Base-by-base conservation (phyloP, 2,888 invertebrate species). In the Meliscaeva auricollis region DNA sequence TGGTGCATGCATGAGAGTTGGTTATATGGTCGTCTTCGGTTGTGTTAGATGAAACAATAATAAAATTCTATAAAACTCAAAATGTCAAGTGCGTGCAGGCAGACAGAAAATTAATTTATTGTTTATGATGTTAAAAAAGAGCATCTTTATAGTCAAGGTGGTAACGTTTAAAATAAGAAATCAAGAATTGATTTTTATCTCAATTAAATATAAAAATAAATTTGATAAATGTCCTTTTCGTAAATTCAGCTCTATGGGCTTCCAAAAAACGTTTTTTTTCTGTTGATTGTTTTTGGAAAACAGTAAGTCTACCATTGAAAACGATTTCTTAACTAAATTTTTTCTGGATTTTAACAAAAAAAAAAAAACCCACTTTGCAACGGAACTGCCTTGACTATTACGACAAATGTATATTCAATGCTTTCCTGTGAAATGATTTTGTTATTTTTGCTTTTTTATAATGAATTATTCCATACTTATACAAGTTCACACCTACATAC, bases 391-490 rank as follows among this genome's bases (percentile, higher is more conserved):
- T 3, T 1, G 15, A 54, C 30, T 54, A 54, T 17, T 32, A 4
- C 13, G n/a, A 1, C 13, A 11, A 52, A 48, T 60, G 44, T 56
- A 58, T n/a, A n/a, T n/a, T n/a, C n/a, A n/a, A n/a, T 58, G 62
- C 48, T 54, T 66, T 66, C n/a, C 15, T 79, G 66, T 76, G 75
- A 20, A 52, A 73, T 68, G 26, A 17, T 46, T 58, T 72, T 17
- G 48, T 38, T 75, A 58, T 30, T 48, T 38, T 66, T 46, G 41
- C 20, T 56, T 64, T 26, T 26, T 9, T n/a, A 17, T 70, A 35
- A 80, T 84, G 70, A 64, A 60, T 85, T 85, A 85, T 75, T 77
- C 72, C 69, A 81, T 69, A 48, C n/a, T n/a, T n/a, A n/a, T n/a
- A n/a, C n/a, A n/a, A n/a, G n/a, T n/a, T n/a, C n/a, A n/a, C n/a